Percentiles rank a stretch among this genome's conserved stretches.
Evolutionary conservation across 2,113 vertebrate genomes (phyloP).

Genomic region (Ornithorhynchus anatinus): DNA sequence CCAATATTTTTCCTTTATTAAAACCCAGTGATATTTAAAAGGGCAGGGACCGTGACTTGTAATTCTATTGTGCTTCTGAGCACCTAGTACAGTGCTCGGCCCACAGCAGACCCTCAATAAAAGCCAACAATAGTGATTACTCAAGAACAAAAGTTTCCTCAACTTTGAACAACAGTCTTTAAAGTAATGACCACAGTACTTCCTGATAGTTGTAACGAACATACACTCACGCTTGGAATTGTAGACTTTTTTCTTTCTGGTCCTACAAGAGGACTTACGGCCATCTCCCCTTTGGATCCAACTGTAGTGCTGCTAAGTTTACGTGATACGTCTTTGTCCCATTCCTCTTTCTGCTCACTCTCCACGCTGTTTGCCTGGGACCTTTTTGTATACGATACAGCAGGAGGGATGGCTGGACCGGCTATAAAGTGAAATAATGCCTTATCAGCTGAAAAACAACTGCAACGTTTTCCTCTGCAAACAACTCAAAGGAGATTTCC

Average conservation of each 20-base stretch:
- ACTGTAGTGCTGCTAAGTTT: constrained; percentile 83
- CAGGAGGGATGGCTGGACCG: constrained; percentile 92
- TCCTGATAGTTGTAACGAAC: rapidly evolving
- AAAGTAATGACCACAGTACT: background rate
- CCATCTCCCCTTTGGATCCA: constrained; percentile 88
- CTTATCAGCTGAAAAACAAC: constrained; percentile 35
- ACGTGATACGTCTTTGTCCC: constrained; percentile 84
- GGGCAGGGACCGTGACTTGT: too few species aligned
- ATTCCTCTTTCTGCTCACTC: constrained; percentile 93
- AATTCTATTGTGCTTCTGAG: too few species aligned
- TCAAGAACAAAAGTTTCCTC: background rate
- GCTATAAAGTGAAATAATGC: constrained; percentile 30
- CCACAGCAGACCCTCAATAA: too few species aligned
- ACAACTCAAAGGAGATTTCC: background rate
- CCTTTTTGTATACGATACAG: constrained; percentile 91
- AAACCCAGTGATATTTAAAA: too few species aligned
- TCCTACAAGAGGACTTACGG: constrained; percentile 87
- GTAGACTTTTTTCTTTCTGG: constrained; percentile 92
- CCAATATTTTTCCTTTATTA: too few species aligned
- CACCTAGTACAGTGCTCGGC: too few species aligned
- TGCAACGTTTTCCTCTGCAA: constrained; percentile 3
- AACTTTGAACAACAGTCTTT: background rate
- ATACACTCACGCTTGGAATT: constrained; percentile 83
- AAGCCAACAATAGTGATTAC: too few species aligned
- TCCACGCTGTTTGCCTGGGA: constrained; percentile 93